Evolutionary conservation across 2,888 invertebrate genomes (phyloP), one percentile per base, ranked within the genome.

Genomic region (Cerastoderma edule): DNA sequence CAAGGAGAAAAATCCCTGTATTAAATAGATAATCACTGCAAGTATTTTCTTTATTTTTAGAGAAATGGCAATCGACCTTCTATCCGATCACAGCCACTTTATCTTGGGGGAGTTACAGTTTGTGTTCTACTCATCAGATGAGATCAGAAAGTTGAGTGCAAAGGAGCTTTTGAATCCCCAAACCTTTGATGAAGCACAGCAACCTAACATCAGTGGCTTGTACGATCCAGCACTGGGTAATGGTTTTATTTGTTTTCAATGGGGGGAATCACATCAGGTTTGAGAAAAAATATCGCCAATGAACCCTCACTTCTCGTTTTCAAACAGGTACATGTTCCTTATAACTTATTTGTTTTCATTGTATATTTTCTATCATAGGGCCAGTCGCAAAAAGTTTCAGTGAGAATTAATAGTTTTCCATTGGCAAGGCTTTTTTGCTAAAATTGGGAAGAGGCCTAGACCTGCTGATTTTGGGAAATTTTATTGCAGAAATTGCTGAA

Each of bases 201-300:
- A 98, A 93, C 95, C 98, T 1, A 93, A 95, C 4, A 94, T 95
- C 67, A 96, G 96, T 32, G 99, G 99, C n/a, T 93, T 99, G 0
- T 98, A 99, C 92, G 99, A 99, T 92, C 95, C 95, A 65, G 94
- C 94, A 2, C 93, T 99, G 92, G 99, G 97, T 94, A 93, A 39
- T 10, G n/a, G 16, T 44, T 44, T 16, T 44, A 8, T 44, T 16
- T 16, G 16, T 8, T 16, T 44, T 44, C 44, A 13, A n/a, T n/a
- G n/a, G n/a, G n/a, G n/a, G n/a, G n/a, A n/a, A n/a, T n/a, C n/a
- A n/a, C n/a, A n/a, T n/a, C n/a, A n/a, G n/a, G n/a, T 24, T 22
- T 10, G 10, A 50, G 22, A 50, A 50, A 6, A 50, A n/a, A 50
- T 50, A n/a, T 13, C 13, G 13, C n/a, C 22, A 13, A 50, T 24